Base-by-base conservation (phyloP, 92 coral and sea anemone genomes). In the Parazoanthus swiftii region DNA sequence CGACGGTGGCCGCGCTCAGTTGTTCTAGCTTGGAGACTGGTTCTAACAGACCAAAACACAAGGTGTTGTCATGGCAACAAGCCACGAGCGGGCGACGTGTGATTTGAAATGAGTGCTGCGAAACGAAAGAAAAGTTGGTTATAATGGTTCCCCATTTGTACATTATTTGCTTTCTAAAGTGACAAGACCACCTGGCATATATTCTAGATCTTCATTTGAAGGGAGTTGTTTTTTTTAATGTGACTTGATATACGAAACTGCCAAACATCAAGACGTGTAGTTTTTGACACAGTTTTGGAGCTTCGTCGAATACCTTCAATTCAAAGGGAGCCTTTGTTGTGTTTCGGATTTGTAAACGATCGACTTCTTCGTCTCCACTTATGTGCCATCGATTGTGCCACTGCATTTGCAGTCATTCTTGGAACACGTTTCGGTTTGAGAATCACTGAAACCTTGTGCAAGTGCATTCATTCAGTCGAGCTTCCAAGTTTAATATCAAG, bases 51-150 rank as follows among this genome's bases (percentile, higher is more conserved):
- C 79, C 59, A 77, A 91, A 93, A 93, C 94, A 94, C n/a, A 85
- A 75, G 80, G 76, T 18, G 92, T 94, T 82, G 93, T 89, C 92
- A 93, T 93, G 63, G 94, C 89, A 90, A 93, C 92, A 89, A 51
- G 92, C 86, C 75, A 77, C 38, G 87, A 84, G 92, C 88, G 93
- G 89, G 92, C 89, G 94, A 89, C 91, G 85, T 89, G 91, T 93
- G 88, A 89, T 89, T 91, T 87, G 80, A 76, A 78, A 88, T 80
- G 86, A 86, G 77, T 63, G 86, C 89, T 86, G 89, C 91, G 92
- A 86, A 83, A 89, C 85, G 89, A 80, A 75, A 91, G 88, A 89
- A 88, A 88, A 91, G 91, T 81, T 63, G 83, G 77, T 73, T 85
- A 33, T 4, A 39, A 77, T 83, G 46, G 86, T 56, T 37, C 48